A percentile compares a stretch with the other conserved stretches of the same genome.
Evolutionary conservation across 2,113 vertebrate genomes (phyloP).

Genomic region (Spizaetus ornatus): DNA sequence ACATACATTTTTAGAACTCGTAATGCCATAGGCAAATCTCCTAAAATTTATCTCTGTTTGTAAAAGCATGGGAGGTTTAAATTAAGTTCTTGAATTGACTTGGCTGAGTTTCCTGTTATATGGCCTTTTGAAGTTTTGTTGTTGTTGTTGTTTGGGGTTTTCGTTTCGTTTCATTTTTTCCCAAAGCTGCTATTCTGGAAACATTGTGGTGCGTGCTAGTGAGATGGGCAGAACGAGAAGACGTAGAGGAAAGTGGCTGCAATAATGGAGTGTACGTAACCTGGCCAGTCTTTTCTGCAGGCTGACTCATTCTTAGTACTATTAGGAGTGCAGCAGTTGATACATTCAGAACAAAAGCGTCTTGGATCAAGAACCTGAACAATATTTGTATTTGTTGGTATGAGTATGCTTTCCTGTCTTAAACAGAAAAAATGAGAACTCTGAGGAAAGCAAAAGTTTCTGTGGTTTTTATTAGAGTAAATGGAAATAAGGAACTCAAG

Average conservation of each 20-base stretch:
- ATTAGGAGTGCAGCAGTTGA: background rate
- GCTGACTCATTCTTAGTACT: too few relatives aligned
- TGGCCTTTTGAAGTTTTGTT: background rate
- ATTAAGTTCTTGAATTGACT: background rate
- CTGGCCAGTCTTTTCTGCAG: background rate
- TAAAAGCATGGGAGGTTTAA: background rate
- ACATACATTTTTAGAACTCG: background rate
- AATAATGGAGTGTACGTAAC: background rate
- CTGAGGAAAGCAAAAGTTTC: background rate
- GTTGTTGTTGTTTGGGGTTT: background rate
- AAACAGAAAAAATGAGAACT: background rate
- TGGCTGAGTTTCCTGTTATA: background rate
- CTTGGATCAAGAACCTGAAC: background rate
- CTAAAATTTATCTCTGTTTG: background rate
- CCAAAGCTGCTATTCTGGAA: background rate
- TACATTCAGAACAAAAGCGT: background rate
- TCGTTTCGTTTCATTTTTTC: background rate
- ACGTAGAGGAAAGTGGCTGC: background rate
- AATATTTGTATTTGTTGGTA: rapidly evolving
- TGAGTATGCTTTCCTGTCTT: background rate
- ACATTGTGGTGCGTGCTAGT: background rate
- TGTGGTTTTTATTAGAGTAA: background rate
- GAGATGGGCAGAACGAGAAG: background rate
- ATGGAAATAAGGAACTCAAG: background rate
- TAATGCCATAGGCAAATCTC: background rate